Base-by-base conservation (phyloP, 2,888 invertebrate species). In the Callyntrura guangdongensis region DNA sequence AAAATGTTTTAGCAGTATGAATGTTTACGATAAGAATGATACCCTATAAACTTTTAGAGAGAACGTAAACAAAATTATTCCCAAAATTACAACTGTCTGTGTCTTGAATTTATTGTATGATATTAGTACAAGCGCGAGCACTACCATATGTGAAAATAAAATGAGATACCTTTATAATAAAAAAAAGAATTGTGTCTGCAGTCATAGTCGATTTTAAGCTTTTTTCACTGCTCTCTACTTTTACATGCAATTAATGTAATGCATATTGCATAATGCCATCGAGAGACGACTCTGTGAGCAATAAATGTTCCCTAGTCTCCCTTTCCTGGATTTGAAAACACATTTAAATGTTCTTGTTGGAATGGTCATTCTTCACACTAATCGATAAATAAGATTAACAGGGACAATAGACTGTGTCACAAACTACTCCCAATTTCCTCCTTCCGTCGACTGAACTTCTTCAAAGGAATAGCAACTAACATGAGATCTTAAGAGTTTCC, bases 81-180 rank as follows among this genome's bases (percentile, higher is more conserved):
- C 53, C 67, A 49, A 85, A 86, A 49, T 72, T 72, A 74, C 53
- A 56, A 79, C 79, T 79, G 79, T 53, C 47, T 77, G 64, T 86
- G 86, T 77, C 86, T 86, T 77, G 47, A 77, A 86, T 77, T 56
- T 53, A 67, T 27, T 86, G 74, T 61, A 86, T 64, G 47, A 27
- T 79, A 36, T 74, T 86, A 86, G 86, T 77, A 86, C 74, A 47
- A 77, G 61, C 74, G 79, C 79, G 56, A 79, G 79, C 79, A 79
- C 8, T 49, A 20, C 49, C 20, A 74, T 45, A 22, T 72, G 56
- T 79, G 79, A 22, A 79, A 79, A 59, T 79, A 79, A 85, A 85
- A 45, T 85, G 72, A 59, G 74, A 59, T 1, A 85, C 79, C 56
- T 79, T 79, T 79, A 9, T 56, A 79, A 79, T 79, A 79, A 79